phyloP scores from a whole-genome alignment of 2,797 vertebrate genomes.

The Urocyon cinereoargenteus region DNA sequence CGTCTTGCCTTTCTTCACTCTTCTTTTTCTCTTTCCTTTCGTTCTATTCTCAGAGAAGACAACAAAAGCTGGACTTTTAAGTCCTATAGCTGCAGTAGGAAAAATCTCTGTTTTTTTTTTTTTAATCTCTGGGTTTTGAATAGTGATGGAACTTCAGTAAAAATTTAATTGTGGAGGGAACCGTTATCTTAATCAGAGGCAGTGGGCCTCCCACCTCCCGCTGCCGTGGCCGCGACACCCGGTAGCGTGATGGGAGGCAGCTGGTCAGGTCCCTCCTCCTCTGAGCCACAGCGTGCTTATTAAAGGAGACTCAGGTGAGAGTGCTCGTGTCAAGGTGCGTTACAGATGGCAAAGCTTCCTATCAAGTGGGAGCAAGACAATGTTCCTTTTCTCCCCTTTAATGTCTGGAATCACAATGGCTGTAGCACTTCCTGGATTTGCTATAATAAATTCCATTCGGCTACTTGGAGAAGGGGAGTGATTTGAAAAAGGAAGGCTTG shows the following conservation, averaged over 20 bases:
- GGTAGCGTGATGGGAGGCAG: no score
- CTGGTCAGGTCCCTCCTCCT: no score
- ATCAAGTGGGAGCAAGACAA: background rate
- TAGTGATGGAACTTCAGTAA: background rate
- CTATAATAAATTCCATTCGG: constrained; percentile 7
- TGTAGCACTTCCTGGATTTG: background rate
- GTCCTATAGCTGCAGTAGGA: background rate
- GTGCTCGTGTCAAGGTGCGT: background rate
- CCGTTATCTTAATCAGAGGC: no score
- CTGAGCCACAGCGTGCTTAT: background rate
- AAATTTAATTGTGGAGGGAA: background rate
- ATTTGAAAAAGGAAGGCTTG: constrained; percentile 64
- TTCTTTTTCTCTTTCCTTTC: background rate
- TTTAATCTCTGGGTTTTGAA: background rate
- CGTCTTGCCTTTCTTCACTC: background rate
- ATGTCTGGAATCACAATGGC: background rate
- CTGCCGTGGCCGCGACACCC: no score
- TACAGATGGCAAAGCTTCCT: background rate
- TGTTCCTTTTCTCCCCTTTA: background rate
- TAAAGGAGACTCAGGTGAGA: constrained; percentile 41
- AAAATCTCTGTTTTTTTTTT: background rate
- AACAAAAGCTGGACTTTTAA: background rate
- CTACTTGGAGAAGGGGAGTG: constrained; percentile 19
- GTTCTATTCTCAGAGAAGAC: background rate
- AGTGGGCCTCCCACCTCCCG: no score